These are phyloP conservation scores for Antedon mediterranea DNA, from an alignment of 53 echinoderm and acorn worm genomes.

Conservation along the genomic window DNA sequence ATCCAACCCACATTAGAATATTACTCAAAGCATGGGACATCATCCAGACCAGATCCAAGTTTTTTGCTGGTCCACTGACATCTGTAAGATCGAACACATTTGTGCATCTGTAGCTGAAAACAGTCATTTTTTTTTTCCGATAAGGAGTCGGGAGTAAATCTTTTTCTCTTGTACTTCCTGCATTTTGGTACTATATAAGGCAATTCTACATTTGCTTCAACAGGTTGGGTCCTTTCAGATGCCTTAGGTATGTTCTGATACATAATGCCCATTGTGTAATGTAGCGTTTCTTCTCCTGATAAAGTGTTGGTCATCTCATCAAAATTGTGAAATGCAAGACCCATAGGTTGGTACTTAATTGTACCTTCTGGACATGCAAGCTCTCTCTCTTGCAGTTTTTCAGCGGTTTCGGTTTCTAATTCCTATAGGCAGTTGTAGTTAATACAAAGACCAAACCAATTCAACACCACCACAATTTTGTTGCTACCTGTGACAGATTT, in stretches of 20 bases:
- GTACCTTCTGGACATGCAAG: no score
- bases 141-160: background rate
- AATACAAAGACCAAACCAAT: conserved; percentile 15
- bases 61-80: background rate
- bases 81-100: conserved; percentile 6
- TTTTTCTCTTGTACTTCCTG: no score
- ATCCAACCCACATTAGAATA: conserved; percentile 6
- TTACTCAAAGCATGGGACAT: conserved; percentile 3
- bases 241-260: conserved; percentile 5
- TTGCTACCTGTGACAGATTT: conserved; percentile 5
- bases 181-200: no score
- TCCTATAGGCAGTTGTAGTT: no score
- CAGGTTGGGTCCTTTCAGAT: background rate
- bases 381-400: no score
- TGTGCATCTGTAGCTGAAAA: conserved; percentile 3
- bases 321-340: conserved; percentile 3
- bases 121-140: conserved; percentile 13
- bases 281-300: conserved; percentile 4
- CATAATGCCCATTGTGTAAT: conserved; percentile 13
- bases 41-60: background rate
- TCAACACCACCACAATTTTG: background rate
- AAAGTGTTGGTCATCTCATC: conserved; percentile 11
- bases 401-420: no score
- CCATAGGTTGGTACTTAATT: background rate
- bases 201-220: no score